These are phyloP conservation scores for Quadriops clusia DNA, from an alignment of 2,888 invertebrate genomes.

Conservation along the genomic window DNA sequence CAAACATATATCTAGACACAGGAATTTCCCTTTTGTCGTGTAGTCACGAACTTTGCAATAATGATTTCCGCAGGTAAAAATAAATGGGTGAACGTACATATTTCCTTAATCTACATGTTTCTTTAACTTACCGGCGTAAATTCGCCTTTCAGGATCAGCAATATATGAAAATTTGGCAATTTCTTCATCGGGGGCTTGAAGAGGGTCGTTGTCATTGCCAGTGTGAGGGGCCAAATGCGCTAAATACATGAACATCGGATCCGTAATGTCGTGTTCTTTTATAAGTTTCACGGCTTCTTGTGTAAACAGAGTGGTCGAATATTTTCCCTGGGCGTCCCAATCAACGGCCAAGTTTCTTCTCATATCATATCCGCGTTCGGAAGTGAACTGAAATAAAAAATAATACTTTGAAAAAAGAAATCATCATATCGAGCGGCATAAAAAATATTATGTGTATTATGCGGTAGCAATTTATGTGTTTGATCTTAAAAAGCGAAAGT, in stretches of 20 bases:
- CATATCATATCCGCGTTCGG: slow-evolving; percentile 48
- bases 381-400: slow-evolving; percentile 29
- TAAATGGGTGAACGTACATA: no score
- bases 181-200: slow-evolving; percentile 63
- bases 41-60: no score
- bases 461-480: no score
- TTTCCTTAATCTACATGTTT: no score
- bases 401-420: no score
- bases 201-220: slow-evolving; percentile 47
- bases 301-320: slow-evolving; percentile 56
- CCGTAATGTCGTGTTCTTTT: slow-evolving; percentile 37
- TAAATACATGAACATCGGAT: slow-evolving; percentile 57
- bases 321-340: slow-evolving; percentile 44
- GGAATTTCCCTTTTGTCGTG: no score
- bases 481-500: no score
- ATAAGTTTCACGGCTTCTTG: slow-evolving; percentile 52
- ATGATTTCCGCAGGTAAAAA: no score
- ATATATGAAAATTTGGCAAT: slow-evolving; percentile 57
- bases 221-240: slow-evolving; percentile 58
- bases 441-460: no score
- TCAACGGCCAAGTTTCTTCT: slow-evolving; percentile 44
- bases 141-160: slow-evolving; percentile 48
- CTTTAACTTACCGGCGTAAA: slow-evolving; percentile 60
- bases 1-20: no score
- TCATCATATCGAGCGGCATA: no score